phyloP scores from a whole-genome alignment of 2,797 vertebrate species.

The Enteromius viviparus region DNA sequence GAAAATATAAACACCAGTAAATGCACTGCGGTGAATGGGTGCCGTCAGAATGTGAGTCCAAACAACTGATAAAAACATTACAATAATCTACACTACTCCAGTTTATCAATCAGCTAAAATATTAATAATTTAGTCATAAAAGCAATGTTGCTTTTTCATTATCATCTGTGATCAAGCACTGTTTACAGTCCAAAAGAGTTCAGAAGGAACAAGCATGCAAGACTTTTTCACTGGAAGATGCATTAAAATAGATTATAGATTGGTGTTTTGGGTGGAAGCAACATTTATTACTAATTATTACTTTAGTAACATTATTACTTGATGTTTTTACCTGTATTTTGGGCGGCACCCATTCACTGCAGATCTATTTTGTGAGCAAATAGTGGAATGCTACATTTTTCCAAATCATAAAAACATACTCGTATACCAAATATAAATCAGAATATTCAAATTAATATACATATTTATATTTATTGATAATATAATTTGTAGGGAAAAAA shows the following conservation, averaged over 20 bases:
- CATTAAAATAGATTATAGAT: background rate
- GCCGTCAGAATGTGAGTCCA: background rate
- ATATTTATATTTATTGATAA: no score
- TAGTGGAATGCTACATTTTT: background rate
- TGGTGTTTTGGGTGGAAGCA: background rate
- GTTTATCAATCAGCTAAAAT: background rate
- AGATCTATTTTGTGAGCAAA: background rate
- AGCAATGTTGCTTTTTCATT: background rate
- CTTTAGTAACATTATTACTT: no score
- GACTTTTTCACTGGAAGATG: background rate
- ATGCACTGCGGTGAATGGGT: background rate
- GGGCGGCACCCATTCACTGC: background rate
- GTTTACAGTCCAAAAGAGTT: no score
- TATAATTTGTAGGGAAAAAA: no score
- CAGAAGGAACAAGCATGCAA: background rate
- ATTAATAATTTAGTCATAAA: background rate
- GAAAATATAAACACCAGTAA: background rate
- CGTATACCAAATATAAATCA: no score
- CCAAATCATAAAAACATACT: background rate
- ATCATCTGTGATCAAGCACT: background rate
- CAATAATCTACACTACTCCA: background rate
- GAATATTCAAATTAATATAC: no score
- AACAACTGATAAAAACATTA: background rate
- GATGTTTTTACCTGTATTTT: background rate
- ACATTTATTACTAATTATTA: no score